A percentile compares a stretch with the other conserved stretches of the same genome.
These are phyloP conservation scores for Sinosuthora webbiana DNA, from an alignment of 2,113 vertebrate genomes.

Conservation along the genomic window DNA sequence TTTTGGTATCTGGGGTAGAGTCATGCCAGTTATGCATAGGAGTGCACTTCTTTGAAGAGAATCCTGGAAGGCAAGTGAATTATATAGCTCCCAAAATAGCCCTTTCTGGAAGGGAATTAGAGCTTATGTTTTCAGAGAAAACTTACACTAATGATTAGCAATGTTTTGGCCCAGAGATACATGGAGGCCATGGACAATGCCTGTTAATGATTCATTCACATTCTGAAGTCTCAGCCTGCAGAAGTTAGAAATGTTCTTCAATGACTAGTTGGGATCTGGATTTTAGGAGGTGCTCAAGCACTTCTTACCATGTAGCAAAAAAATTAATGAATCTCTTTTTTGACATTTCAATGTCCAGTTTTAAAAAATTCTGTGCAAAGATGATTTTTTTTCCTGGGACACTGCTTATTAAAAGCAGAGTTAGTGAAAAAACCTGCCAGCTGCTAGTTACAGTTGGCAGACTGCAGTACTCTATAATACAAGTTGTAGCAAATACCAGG, in stretches of 20 bases:
- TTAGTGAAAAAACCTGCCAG: not conserved
- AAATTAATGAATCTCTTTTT: not conserved
- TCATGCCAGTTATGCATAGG: not conserved
- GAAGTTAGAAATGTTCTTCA: not conserved
- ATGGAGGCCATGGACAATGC: not conserved
- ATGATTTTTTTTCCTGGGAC: not conserved
- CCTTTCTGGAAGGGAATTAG: not conserved
- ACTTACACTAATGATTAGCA: not conserved
- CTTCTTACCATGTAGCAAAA: not conserved
- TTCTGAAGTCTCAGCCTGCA: not conserved
- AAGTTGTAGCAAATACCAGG: not conserved
- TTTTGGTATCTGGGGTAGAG: not conserved
- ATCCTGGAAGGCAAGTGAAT: not conserved
- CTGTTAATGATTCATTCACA: not conserved
- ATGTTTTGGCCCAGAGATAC: not conserved
- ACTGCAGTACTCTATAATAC: not conserved
- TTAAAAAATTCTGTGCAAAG: not conserved
- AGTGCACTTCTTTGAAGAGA: not conserved
- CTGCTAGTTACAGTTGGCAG: not conserved
- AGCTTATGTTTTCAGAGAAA: not conserved
- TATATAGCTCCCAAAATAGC: not conserved
- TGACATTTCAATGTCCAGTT: not conserved
- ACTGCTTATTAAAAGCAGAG: not conserved
- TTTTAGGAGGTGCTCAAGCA: not conserved
- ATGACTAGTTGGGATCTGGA: not conserved